Base-by-base conservation (phyloP, 2,113 vertebrate genomes). In the Larimichthys polyactis region DNA sequence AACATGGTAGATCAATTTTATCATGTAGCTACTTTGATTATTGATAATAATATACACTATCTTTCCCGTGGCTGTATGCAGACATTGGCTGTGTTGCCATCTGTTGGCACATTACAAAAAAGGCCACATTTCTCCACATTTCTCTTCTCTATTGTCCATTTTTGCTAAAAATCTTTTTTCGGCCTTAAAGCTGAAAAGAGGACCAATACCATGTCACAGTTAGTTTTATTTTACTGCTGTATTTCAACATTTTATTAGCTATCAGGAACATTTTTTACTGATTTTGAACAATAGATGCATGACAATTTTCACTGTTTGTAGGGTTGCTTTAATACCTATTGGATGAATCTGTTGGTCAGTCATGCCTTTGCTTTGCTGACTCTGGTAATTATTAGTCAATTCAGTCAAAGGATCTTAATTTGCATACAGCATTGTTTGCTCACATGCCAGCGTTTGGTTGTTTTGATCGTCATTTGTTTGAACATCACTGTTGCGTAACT, bases 271-370 rank as follows among this genome's bases (percentile, higher is more conserved):
- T 6, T 11, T 22, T 54, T n/a, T 22, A 46, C 8, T n/a, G 16
- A 29, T 64, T 65, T 29, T 76, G 22, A 77, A 46, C 19, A 52
- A 9, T 48, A 48, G 57, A 40, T 57, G 14, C 29, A 22, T 78
- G 74, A 69, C 65, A 75, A 63, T 29, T 32, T 43, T 2, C 17
- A 44, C 52, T 76, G 43, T 71, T 69, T 69, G 51, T 73, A 54
- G 5, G 29, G 65, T 29, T 69, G 68, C 29, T 57, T 65, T 36
- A 77, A 66, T 12, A 62, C 8, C 66, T 54, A 70, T 24, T 72
- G n/a, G 49, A 29, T 78, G 70, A 32, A 51, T 72, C 46, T 59
- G 52, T 80, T 77, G 75, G n/a, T 83, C 16, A 2, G 36, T 78
- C 36, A 14, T 14, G 44, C 46, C 54, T 72, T 67, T 72, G 55